Base-by-base conservation (phyloP, 2,113 vertebrate genomes). In the Mirounga angustirostris region DNA sequence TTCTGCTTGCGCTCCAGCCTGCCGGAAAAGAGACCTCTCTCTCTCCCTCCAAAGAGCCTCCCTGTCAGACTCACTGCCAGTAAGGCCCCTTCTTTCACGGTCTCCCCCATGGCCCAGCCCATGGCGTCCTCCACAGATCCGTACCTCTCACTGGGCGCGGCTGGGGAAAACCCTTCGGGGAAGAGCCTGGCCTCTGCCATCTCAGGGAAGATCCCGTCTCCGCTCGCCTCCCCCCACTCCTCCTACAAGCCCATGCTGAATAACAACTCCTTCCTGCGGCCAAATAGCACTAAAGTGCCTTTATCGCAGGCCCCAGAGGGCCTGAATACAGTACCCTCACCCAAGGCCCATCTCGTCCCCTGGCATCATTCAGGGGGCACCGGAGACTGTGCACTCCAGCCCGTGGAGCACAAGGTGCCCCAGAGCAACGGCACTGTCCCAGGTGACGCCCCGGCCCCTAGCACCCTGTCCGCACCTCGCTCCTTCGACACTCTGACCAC, bases 281-380 rank as follows among this genome's bases (percentile, higher is more conserved):
- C 98, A 94, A 98, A 94, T 84, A 97, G 98, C 95, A 96, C 98
- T 95, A 98, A 99, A 99, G 99, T 99, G 99, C 99, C 99, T 99
- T 99, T 98, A n/a, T 96, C 95, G 40, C 98, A 98, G 89, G 94
- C 98, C 61, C 88, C 63, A 13, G 99, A 98, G 81, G 84, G 97
- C 89, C 98, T 98, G 87, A 99, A 98, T 85, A 58, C 98, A 76
- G 95, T 97, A 63, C 98, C 81, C 43, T n/a, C 93, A 15, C 40
- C 9, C 18, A 93, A 85, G 63, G 67, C 94, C 56, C 97, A 94
- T 2, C n/a, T 89, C 5, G 7, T 88, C 91, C 96, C 87, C 0
- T 98, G 93, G 97, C 97, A 92, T 61, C 94, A 59, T 93, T 95
- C 93, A 0, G 78, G 91, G 63, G 74, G 83, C 4, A 84, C 80